Evolutionary conservation across 2,888 invertebrate species (phyloP).

Genomic region (Pyrocoelia pectoralis): DNA sequence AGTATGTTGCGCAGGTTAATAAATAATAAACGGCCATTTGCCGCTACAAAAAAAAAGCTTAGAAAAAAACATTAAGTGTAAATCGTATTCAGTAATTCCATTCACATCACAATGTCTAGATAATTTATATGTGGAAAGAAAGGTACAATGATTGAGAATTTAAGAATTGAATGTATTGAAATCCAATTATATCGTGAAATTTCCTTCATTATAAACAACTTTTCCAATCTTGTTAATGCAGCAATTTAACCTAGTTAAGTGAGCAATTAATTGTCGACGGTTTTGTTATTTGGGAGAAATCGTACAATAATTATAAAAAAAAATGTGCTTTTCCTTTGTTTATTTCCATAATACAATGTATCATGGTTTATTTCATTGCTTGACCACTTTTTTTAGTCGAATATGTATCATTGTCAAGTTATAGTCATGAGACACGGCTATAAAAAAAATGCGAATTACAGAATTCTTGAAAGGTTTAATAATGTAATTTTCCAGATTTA

Average conservation of each 20-base stretch:
- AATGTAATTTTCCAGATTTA: slow-evolving; percentile 6
- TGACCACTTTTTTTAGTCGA: slow-evolving; percentile 3
- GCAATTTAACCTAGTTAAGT: slow-evolving; percentile 28
- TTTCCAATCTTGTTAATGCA: slow-evolving; percentile 23
- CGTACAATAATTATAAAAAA: slow-evolving; percentile 17
- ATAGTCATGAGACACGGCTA: not conserved
- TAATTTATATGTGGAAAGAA: not conserved
- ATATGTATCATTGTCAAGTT: not conserved
- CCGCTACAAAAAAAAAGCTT: not conserved
- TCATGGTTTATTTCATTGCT: slow-evolving; percentile 19
- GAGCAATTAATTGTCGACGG: slow-evolving; percentile 23
- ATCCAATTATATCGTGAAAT: slow-evolving; percentile 22
- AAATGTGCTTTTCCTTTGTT: too few relatives aligned
- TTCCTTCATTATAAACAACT: slow-evolving; percentile 24
- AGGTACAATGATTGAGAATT: slow-evolving; percentile 4
- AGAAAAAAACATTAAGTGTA: not conserved
- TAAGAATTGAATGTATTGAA: slow-evolving; percentile 4
- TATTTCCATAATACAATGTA: too few relatives aligned
- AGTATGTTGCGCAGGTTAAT: too few relatives aligned
- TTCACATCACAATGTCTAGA: too few relatives aligned
- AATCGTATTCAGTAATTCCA: too few relatives aligned
- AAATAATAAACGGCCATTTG: too few relatives aligned
- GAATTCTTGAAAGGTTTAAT: slow-evolving; percentile 2
- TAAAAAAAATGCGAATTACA: not conserved
- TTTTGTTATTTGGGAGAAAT: slow-evolving; percentile 28